Percentiles rank a stretch among this genome's conserved stretches.
Evolutionary conservation across 2,888 invertebrate species (phyloP).

Genomic region (Amorpha juglandis): DNA sequence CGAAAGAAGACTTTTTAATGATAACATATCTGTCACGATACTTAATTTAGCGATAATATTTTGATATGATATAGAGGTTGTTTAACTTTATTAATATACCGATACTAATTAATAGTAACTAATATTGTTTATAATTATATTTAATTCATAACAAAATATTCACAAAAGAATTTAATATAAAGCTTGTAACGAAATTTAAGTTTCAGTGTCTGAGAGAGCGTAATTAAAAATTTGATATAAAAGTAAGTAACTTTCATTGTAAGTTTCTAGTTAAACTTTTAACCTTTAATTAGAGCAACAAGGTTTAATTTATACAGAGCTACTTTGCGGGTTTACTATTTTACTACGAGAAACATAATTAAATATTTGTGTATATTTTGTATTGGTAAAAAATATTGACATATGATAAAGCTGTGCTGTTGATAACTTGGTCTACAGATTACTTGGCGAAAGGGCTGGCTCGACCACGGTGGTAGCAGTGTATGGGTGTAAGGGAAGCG

Average conservation of each 20-base stretch:
- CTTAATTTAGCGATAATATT: neutral
- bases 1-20: neutral
- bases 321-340: slow-evolving; percentile 9
- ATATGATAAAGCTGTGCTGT: too few relatives aligned
- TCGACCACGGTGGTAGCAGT: too few relatives aligned
- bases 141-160: slow-evolving; percentile 36
- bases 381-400: too few relatives aligned
- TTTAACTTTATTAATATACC: neutral
- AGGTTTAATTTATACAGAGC: slow-evolving; percentile 12
- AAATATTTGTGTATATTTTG: neutral
- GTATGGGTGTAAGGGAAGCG: too few relatives aligned
- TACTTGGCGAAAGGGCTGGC: too few relatives aligned
- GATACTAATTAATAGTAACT: slow-evolving; percentile 7
- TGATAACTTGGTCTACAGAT: too few relatives aligned
- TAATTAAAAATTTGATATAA: slow-evolving; percentile 25
- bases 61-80: neutral
- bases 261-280: slow-evolving; percentile 22
- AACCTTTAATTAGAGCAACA: slow-evolving; percentile 24
- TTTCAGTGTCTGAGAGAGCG: slow-evolving; percentile 16
- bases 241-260: slow-evolving; percentile 21
- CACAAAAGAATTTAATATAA: slow-evolving; percentile 22
- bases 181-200: slow-evolving; percentile 23
- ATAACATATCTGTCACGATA: neutral
- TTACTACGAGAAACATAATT: neutral
- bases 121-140: slow-evolving; percentile 28